Evolutionary conservation across 1,140 invertebrate genomes (phyloP).

Genomic region (Eulimnadia texana): DNA sequence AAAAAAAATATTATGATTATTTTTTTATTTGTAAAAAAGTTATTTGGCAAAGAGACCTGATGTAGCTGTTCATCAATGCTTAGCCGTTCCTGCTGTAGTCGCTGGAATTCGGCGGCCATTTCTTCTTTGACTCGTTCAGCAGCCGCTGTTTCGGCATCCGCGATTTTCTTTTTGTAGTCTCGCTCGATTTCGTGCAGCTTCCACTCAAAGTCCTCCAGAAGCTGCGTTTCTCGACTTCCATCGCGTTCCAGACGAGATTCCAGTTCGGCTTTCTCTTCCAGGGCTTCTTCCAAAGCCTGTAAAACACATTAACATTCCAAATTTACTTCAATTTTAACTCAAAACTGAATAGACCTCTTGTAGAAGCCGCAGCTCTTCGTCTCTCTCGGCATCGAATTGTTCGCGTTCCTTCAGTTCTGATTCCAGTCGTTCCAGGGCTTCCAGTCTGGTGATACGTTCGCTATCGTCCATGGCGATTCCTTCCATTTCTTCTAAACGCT

Average conservation of each 20-base stretch:
- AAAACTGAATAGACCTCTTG: constrained; percentile 27
- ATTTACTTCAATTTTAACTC: neutral
- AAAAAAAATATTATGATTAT: neutral
- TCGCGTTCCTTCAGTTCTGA: constrained; percentile 27
- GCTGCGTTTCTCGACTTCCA: constrained; percentile 40
- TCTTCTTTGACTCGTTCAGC: constrained; percentile 31
- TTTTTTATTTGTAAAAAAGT: neutral
- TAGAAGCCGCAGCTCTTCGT: constrained; percentile 34
- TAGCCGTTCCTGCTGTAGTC: constrained; percentile 21
- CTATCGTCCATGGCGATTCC: constrained; percentile 5
- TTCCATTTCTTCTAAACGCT: constrained; percentile 17
- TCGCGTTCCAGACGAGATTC: constrained; percentile 44
- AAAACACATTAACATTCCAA: neutral
- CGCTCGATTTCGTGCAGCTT: constrained; percentile 47
- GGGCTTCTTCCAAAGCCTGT: constrained; percentile 39
- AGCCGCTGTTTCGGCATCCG: constrained; percentile 31
- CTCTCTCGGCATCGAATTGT: constrained; percentile 29
- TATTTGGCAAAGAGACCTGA: neutral
- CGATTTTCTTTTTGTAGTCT: constrained; percentile 41
- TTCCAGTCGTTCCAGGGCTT: constrained; percentile 27
- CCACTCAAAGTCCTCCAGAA: constrained; percentile 53
- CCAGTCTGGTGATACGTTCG: constrained; percentile 32
- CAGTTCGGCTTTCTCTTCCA: constrained; percentile 38
- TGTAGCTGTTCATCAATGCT: constrained; percentile 26
- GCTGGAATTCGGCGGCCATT: constrained; percentile 29